Conservation (phyloP, 2,113 vertebrate species). For the Xerus inauris region DNA sequence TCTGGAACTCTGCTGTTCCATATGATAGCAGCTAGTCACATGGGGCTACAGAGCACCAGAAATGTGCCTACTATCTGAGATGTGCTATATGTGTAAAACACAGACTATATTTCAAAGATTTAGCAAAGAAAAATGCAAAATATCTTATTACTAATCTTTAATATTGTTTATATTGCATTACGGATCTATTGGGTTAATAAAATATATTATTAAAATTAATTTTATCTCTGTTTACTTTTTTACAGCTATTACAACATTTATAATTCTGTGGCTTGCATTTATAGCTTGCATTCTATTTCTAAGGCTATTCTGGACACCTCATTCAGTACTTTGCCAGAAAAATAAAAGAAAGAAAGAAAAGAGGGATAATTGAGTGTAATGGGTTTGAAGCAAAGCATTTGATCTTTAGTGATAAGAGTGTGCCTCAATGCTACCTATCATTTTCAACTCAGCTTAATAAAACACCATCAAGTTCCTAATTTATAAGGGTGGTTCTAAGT, state of each 20-base stretch:
- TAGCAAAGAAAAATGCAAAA: background rate
- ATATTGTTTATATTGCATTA: background rate
- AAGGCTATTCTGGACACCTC: background rate
- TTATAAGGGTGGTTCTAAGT: background rate
- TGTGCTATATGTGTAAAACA: background rate
- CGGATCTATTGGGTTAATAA: background rate
- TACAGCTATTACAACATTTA: background rate
- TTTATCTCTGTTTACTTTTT: background rate
- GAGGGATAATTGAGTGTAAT: background rate
- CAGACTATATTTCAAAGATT: background rate
- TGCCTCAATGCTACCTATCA: background rate
- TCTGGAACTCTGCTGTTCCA: background rate
- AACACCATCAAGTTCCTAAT: background rate
- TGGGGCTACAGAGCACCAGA: background rate
- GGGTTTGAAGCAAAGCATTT: background rate
- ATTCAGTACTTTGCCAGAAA: constrained; percentile 1
- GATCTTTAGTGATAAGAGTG: background rate
- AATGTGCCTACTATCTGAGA: background rate
- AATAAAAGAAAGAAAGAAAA: background rate
- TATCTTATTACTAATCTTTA: background rate
- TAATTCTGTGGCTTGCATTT: background rate
- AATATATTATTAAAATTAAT: constrained; percentile 35
- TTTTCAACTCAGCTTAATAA: background rate
- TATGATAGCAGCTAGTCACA: background rate
- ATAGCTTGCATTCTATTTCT: constrained; percentile 18